These are phyloP conservation scores for Tupaia tana DNA, from an alignment of 2,113 vertebrate species.

Conservation along the genomic window DNA sequence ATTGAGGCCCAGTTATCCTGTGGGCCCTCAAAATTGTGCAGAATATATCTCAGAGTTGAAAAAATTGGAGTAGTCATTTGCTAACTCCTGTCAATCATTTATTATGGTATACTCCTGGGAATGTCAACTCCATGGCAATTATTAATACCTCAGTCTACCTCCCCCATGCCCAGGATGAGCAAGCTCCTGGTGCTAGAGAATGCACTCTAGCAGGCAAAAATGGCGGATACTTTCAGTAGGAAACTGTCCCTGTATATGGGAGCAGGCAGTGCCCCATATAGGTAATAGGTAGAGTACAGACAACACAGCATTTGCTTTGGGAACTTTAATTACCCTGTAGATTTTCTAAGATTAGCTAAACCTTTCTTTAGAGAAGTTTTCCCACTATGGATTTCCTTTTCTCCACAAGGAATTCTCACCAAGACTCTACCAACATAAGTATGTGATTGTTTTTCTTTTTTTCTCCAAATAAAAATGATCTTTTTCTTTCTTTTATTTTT, in stretches of 20 bases:
- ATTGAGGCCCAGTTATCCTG: background rate
- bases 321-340: background rate
- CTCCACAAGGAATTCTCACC: background rate
- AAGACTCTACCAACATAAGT: background rate
- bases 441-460: background rate
- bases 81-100: background rate
- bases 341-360: background rate
- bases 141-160: background rate
- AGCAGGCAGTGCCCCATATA: background rate
- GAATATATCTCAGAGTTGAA: background rate
- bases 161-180: background rate
- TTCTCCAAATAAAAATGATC: slow-evolving; percentile 8
- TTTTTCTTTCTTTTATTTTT: background rate
- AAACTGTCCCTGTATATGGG: background rate
- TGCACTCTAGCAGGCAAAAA: background rate
- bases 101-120: background rate
- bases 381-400: background rate
- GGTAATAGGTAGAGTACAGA: background rate
- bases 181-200: background rate
- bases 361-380: background rate
- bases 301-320: background rate
- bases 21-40: background rate
- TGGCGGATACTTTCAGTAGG: background rate
- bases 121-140: background rate
- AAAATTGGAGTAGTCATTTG: background rate